Evolutionary conservation across 2,797 vertebrate genomes (phyloP), one percentile per base, ranked within the genome.

Genomic region (Amphiprion clarkii): DNA sequence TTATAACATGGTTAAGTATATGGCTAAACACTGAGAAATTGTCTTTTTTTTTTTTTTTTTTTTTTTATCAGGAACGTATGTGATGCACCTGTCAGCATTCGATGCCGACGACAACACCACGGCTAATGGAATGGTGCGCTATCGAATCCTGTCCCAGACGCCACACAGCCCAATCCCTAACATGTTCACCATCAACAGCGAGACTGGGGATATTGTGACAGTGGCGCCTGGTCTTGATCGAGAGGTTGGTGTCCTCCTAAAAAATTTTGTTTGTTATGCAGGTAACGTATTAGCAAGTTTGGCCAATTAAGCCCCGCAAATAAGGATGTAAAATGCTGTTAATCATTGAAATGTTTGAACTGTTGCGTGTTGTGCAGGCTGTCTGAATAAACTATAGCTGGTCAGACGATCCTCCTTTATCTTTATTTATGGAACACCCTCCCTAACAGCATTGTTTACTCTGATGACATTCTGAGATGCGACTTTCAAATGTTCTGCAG

Each of bases 131-230:
- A 97, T 99, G 96, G 97, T 99, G 81, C 95, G 96, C 31, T 99
- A 99, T 79, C 93, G 97, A 1, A 97, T 99, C 5, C 93, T 99
- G 88, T 96, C 97, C 0, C 97, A 99, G 92, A 97, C 90, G 9
- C 98, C 97, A 0, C 96, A 98, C 93, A 99, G 96, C 88, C 97
- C 97, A 0, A 97, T 98, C 0, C 97, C 98, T 3, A 98, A 98
- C 81, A 97, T 99, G 97, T 99, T 99, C 84, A 98, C 97, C 57
- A 98, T 99, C 74, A 98, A 98, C 95, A 98, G 97, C 0, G 97
- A 99, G 93, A 98, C 97, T 0, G 98, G 98, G 11, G 97, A 97
- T 83, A 97, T 99, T 0, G 96, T 97, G 87, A 99, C 97, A 0
- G 97, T 99, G 86, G 97, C 98, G 0, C 96, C 97, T 0, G 98